These are phyloP conservation scores for Saccopteryx bilineata DNA, from an alignment of 2,113 vertebrate species.

Conservation along the genomic window DNA sequence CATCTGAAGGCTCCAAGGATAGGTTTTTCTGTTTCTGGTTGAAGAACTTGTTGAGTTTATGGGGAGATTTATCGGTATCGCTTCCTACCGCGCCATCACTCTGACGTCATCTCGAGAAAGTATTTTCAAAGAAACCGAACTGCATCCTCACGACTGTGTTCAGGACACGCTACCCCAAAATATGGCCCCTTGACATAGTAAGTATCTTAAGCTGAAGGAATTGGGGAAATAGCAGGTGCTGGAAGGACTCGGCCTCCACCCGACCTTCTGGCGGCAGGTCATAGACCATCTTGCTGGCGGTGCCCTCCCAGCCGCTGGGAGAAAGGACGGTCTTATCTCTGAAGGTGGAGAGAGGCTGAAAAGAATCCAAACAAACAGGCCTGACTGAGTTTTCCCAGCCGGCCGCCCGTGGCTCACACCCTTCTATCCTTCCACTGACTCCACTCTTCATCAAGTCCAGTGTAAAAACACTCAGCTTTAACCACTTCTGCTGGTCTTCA, in stretches of 20 bases:
- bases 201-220: not conserved
- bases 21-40: no score
- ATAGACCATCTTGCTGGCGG: not conserved
- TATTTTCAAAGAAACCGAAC: slow-evolving; percentile 31
- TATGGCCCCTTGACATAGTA: not conserved
- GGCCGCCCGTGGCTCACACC: not conserved
- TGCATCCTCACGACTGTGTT: not conserved
- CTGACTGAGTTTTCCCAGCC: not conserved
- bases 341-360: not conserved
- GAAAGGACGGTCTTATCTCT: not conserved
- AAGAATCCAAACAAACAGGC: not conserved
- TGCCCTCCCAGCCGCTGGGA: not conserved
- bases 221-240: not conserved
- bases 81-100: no score
- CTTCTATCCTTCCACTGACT: not conserved
- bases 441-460: not conserved
- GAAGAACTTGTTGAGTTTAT: no score
- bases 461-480: not conserved
- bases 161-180: not conserved
- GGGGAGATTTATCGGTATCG: no score
- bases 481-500: not conserved
- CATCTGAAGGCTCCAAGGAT: no score
- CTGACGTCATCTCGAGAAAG: no score
- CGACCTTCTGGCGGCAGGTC: not conserved
- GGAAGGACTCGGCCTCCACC: not conserved